phyloP scores from a whole-genome alignment of 2,113 vertebrate genomes.

The Cichladusa arquata region DNA sequence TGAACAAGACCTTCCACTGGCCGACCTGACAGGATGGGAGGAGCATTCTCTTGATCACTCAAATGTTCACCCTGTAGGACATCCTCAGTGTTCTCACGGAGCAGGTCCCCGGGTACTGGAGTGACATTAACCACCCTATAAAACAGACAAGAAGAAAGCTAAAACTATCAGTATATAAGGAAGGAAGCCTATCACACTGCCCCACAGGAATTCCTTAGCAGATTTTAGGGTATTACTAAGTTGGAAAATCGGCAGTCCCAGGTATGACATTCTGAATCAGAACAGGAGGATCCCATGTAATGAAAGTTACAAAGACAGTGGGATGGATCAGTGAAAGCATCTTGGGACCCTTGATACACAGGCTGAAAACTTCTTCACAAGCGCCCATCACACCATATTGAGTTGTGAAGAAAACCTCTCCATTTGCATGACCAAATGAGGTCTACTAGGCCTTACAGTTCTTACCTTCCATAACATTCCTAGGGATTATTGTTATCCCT shows the following conservation, averaged over 20 bases:
- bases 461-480: background rate
- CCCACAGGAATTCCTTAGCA: background rate
- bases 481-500: background rate
- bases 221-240: background rate
- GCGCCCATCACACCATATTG: background rate
- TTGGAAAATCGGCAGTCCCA: background rate
- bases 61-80: conserved; percentile 95
- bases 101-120: conserved; percentile 86
- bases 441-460: background rate
- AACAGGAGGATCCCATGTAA: background rate
- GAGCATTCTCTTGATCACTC: conserved; percentile 97
- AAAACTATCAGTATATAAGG: background rate
- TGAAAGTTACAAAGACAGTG: background rate
- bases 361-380: background rate
- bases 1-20: conserved; percentile 72
- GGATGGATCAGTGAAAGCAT: background rate
- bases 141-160: background rate
- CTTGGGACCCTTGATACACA: background rate
- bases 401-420: background rate
- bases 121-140: conserved; percentile 89
- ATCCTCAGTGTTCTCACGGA: conserved; percentile 95
- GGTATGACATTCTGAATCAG: background rate
- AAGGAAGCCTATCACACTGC: background rate
- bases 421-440: background rate
- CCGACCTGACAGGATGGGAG: conserved; percentile 80